phyloP scores from a whole-genome alignment of 2,888 invertebrate genomes.

The Argynnis bischoffii region DNA sequence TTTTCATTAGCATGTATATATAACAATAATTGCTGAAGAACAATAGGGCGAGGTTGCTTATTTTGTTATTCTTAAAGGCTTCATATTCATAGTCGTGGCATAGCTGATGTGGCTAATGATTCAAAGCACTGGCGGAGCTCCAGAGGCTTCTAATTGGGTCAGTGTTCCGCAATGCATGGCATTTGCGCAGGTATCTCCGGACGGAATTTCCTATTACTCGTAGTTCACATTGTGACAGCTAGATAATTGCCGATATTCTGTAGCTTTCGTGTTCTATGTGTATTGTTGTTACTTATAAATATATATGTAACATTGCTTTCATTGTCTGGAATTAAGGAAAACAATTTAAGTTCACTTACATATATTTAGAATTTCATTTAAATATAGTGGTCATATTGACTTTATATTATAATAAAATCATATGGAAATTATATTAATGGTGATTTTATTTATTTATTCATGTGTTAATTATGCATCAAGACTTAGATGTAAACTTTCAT shows the following conservation, averaged over 20 bases:
- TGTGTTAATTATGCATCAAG: too few species aligned
- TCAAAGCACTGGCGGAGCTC: constrained; percentile 28
- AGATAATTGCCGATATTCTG: constrained; percentile 12
- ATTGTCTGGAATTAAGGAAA: too few species aligned
- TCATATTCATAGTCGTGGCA: background rate
- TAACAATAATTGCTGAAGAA: background rate
- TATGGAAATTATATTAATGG: too few species aligned
- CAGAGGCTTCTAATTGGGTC: constrained; percentile 35
- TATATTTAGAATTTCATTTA: too few species aligned
- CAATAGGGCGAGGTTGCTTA: background rate
- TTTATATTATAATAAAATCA: too few species aligned
- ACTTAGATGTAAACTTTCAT: too few species aligned
- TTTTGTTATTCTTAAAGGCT: constrained; percentile 2
- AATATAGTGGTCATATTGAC: too few species aligned
- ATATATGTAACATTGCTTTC: too few species aligned
- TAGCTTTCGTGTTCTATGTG: background rate
- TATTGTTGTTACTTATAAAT: background rate
- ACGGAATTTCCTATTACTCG: constrained; percentile 25
- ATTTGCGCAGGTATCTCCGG: constrained; percentile 23
- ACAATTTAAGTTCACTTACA: too few species aligned
- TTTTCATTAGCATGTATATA: too few species aligned
- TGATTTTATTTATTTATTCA: too few species aligned
- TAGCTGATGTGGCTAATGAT: constrained; percentile 22
- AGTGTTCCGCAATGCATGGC: constrained; percentile 27
- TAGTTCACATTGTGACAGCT: constrained; percentile 25